Evolutionary conservation across 1,140 invertebrate genomes (phyloP), one percentile per base, ranked within the genome.

Genomic region (Cecropterus lyciades): DNA sequence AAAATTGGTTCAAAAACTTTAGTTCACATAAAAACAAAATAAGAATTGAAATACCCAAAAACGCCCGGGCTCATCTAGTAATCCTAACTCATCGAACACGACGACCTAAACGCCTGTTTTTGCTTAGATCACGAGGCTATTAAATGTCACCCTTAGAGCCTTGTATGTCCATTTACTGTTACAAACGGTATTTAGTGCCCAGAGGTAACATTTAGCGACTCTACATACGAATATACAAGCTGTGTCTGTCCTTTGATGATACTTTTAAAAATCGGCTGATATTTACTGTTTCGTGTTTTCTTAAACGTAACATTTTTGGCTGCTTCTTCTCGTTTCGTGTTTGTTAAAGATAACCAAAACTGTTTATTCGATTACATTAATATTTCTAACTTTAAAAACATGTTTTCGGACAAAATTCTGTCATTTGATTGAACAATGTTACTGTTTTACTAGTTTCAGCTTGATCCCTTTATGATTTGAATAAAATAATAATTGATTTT

Each of bases 121-220:
- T 55, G 30, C 52, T 55, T 55, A 55, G 52, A 55, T 15, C 49
- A 33, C 13, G 49, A n/a, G 51, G 14, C 51, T 53, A 53, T 53
- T 53, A 53, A 53, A 53, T 53, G 51, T 53, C 51, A 53, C 51
- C 37, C 30, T 53, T 53, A 53, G 51, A 37, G 16, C 51, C 51
- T 37, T 53, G 51, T 53, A 37, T 15, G 52, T 55, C 52, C 52
- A 55, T 55, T 55, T 55, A 40, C 30, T 55, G 52, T 40, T 16
- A 16, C 52, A 55, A 40, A 55, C 52, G 52, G 52, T 55, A 55
- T 55, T 40, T 40, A 55, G 52, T 55, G 9, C 52, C 52, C 1
- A 0, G 13, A 17, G 51, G 27, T 53, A 16, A 30, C 51, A 17
- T 37, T 55, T 40, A 55, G 10, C 15, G 9, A 15, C 27, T 20